Evolutionary conservation across 1,140 invertebrate genomes (phyloP), one percentile per base, ranked within the genome.

Genomic region (Drosophila willistoni): DNA sequence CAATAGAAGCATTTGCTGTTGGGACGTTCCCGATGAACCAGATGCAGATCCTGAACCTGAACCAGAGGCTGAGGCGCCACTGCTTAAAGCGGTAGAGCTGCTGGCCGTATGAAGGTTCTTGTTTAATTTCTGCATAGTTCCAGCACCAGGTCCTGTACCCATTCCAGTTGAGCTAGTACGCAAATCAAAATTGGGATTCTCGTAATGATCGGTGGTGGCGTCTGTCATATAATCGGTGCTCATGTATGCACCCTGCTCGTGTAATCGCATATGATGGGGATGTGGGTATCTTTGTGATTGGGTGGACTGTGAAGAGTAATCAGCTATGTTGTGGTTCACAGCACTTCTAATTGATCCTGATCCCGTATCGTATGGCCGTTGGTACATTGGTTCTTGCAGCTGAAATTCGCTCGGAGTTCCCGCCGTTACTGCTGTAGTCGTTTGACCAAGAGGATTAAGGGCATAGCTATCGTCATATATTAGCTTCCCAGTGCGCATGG

Each of bases 401-500:
- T 91, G 87, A 63, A 81, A 90, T 7, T 89, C 83, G 22, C 68
- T 51, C 3, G 75, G 64, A 41, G 67, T 57, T 41, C 67, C 22
- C 5, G 14, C 57, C n/a, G 68, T 34, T 17, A 36, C 9, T 25
- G 55, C 55, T 19, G 9, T 17, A 14, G 55, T 12, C 10, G 44
- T 7, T 14, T 60, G 68, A 3, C 70, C 72, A 3, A 92, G 62
- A 6, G 91, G 76, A 55, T 85, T 92, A 1, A 92, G 64, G 0
- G 90, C 91, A 66, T 87, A 92, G 62, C 82, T 92, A 36, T 94
- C 93, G 65, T 96, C 96, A 80, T 96, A 96, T 33, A 96, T 95
- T 14, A 96, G 94, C 82, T 96, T 96, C 0, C 95, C 95, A 1
- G 95, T 96, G 61, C 95, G 94, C 91, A 97, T 93, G 6, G 96